phyloP scores from a whole-genome alignment of 2,888 invertebrate genomes.

The Cephalotes varians region DNA sequence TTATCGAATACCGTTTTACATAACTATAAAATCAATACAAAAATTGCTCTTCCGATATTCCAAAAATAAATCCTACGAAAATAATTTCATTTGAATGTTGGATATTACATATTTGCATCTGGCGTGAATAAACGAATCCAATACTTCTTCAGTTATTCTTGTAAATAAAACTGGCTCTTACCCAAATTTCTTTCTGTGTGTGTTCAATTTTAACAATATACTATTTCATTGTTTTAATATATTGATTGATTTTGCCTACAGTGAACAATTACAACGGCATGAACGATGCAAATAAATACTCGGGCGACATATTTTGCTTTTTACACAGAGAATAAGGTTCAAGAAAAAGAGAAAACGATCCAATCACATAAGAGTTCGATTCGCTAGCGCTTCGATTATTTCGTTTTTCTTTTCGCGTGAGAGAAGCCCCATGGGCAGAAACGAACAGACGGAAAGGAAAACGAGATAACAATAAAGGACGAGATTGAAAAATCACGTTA shows the following conservation, averaged over 20 bases:
- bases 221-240: neutral
- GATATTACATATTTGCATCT: conserved; percentile 13
- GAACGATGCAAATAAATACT: neutral
- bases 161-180: conserved; percentile 28
- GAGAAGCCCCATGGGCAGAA: neutral
- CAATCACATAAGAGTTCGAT: conserved; percentile 30
- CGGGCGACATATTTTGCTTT: neutral
- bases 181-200: neutral
- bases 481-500: conserved; percentile 71
- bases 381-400: neutral
- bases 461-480: conserved; percentile 49
- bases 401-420: neutral
- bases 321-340: neutral
- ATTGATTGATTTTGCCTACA: conserved; percentile 8
- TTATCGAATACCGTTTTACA: neutral
- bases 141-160: neutral
- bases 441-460: conserved; percentile 30
- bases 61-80: neutral
- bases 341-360: neutral
- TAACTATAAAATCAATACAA: neutral
- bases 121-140: conserved; percentile 12
- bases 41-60: neutral
- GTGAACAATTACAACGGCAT: neutral
- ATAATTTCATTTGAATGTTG: neutral
- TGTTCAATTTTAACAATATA: neutral